A percentile compares a stretch with the other conserved stretches of the same genome.
Conservation (phyloP, 2,797 vertebrate species). For the Melanotaenia nigrans region DNA sequence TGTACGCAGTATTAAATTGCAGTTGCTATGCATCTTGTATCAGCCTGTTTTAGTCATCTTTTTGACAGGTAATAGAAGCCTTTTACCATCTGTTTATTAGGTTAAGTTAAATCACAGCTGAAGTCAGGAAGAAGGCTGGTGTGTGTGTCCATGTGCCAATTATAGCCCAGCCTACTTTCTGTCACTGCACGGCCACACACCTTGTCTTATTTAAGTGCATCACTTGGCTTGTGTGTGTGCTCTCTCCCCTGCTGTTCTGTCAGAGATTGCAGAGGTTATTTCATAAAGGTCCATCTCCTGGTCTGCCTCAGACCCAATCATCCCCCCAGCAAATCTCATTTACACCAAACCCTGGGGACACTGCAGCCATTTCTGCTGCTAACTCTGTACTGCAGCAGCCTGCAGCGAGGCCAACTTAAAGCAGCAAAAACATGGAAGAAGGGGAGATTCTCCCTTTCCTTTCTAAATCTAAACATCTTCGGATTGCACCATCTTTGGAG, state of each 20-base stretch:
- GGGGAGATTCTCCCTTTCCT: not conserved
- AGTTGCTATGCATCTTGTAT: not conserved
- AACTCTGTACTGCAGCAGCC: slow-evolving; percentile 49
- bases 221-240: slow-evolving; percentile 20
- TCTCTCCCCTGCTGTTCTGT: slow-evolving; percentile 49
- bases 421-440: slow-evolving; percentile 26
- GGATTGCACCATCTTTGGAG: not conserved
- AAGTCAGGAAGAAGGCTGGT: slow-evolving; percentile 2
- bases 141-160: slow-evolving; percentile 5
- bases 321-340: slow-evolving; percentile 75
- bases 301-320: slow-evolving; percentile 72
- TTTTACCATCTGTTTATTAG: not conserved
- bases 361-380: slow-evolving; percentile 61
- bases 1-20: not conserved
- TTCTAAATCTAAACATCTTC: slow-evolving; percentile 3
- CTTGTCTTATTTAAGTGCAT: slow-evolving; percentile 34
- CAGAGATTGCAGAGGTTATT: slow-evolving; percentile 69
- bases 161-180: slow-evolving; percentile 18
- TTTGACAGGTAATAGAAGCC: not conserved
- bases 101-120: slow-evolving; percentile 1
- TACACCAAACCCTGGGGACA: slow-evolving; percentile 60
- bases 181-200: slow-evolving; percentile 22
- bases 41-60: not conserved
- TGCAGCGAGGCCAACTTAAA: slow-evolving; percentile 23
- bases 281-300: slow-evolving; percentile 72